Base-by-base conservation (phyloP, 2,888 invertebrate species). In the Bellardia bayeri region DNA sequence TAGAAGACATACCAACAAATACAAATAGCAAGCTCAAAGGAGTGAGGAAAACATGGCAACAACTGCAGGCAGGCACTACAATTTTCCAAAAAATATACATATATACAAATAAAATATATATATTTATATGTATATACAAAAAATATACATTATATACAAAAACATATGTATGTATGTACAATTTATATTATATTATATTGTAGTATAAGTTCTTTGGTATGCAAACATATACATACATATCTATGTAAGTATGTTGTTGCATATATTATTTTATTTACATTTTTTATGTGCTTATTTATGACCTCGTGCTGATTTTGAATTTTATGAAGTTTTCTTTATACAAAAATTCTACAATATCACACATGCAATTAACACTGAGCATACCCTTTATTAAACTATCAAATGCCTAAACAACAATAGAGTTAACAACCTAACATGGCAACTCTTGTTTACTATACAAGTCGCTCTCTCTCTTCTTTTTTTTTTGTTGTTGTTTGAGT, bases 261-360 rank as follows among this genome's bases (percentile, higher is more conserved):
- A 37, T 37, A 66, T 58, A 61, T 30, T 30, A 40, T 69, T 63
- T 69, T 78, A 54, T 82, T 63, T 76, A 76, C 75, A 76, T 63
- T 64, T 56, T 76, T 9, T 83, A 61, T 80, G 16, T 83, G 51
- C 42, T 33, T 63, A 63, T 75, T 79, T 45, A 81, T 75, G 87
- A 82, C 87, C 87, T 87, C 87, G 87, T 87, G 85, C 87, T 74
- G 81, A 85, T 87, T 87, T 85, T 87, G 78, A 30, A 66, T 40
- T 64, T 68, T 79, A 37, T 40, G 45, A 42, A 11, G 7, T 68
- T 72, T 42, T 63, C 13, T 68, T 30, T 30, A 49, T n/a, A 23
- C 23, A 49, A 14, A 71, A 37, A 54, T 78, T 71, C 56, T 83
- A 71, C 40, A 64, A 78, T 72, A 56, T 40, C 54, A 69, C 37